Conservation (phyloP, 2,797 vertebrate genomes). For the Centroberyx gerrardi region DNA sequence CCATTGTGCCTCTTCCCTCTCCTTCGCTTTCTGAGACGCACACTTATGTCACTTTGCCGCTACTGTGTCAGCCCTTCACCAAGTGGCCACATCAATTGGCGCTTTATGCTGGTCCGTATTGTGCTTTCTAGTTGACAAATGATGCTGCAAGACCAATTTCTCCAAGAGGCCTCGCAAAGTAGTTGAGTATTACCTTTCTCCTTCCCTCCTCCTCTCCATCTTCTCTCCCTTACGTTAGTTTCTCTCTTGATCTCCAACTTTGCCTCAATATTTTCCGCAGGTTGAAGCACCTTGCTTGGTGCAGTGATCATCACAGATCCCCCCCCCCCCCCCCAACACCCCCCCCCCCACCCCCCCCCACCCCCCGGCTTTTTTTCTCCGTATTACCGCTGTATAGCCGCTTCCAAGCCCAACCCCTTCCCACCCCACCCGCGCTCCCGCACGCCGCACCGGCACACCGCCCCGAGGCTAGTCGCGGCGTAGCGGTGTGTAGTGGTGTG, state of each 20-base stretch:
- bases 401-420: constrained; percentile 36
- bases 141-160: neutral
- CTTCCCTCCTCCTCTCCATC: neutral
- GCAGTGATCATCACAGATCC: neutral
- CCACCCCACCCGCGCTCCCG: constrained; percentile 7
- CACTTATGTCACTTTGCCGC: neutral
- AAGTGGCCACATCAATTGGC: neutral
- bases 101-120: neutral
- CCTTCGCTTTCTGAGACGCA: neutral
- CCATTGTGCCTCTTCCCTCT: neutral
- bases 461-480: constrained; percentile 44
- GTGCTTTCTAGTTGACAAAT: neutral
- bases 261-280: neutral
- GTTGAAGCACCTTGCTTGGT: constrained; percentile 26
- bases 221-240: too few relatives aligned
- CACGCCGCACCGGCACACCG: constrained; percentile 25
- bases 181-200: neutral
- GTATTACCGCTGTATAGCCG: constrained; percentile 37
- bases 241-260: neutral
- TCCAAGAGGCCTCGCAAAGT: neutral
- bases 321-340: neutral
- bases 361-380: constrained; percentile 42
- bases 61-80: too few relatives aligned
- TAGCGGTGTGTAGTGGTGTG: constrained; percentile 18
- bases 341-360: neutral